These are phyloP conservation scores for Branchinecta lindahli DNA, from an alignment of 1,140 invertebrate species.

Conservation along the genomic window DNA sequence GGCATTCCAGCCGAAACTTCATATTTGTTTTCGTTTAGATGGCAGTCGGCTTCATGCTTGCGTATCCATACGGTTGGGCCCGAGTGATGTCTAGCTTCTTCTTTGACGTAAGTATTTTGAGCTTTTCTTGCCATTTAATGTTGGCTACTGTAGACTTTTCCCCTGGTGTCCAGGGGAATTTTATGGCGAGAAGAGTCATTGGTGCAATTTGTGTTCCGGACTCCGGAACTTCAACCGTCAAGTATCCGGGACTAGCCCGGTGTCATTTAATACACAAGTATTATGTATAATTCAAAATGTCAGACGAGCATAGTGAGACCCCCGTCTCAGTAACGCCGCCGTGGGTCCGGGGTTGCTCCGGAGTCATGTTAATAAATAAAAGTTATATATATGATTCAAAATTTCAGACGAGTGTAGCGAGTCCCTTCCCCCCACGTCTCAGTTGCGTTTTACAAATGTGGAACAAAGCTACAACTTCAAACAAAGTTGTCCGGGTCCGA, in stretches of 20 bases:
- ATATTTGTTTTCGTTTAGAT: constrained; percentile 27
- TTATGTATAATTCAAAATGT: too few species aligned
- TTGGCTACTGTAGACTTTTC: not conserved
- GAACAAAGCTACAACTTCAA: too few species aligned
- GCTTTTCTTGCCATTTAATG: not conserved
- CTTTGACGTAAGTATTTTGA: constrained; percentile 23
- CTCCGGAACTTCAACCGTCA: too few species aligned
- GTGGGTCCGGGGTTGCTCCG: not conserved
- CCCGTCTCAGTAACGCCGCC: too few species aligned
- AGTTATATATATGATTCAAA: not conserved
- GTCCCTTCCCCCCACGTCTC: too few species aligned
- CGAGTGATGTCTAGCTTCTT: constrained; percentile 40
- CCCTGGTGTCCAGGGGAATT: not conserved
- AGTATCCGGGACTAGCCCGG: too few species aligned
- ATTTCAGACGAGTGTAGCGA: not conserved
- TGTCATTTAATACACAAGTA: too few species aligned
- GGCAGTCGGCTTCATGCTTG: constrained; percentile 38
- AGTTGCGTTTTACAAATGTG: too few species aligned
- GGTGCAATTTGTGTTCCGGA: too few species aligned
- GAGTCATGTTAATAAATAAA: not conserved
- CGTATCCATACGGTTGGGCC: constrained; percentile 38
- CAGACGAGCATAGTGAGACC: too few species aligned
- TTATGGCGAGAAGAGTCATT: not conserved
- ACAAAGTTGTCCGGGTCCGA: too few species aligned
- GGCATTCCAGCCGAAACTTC: not conserved